These are phyloP conservation scores for Pagrus major DNA, from an alignment of 2,113 vertebrate genomes.

Conservation along the genomic window DNA sequence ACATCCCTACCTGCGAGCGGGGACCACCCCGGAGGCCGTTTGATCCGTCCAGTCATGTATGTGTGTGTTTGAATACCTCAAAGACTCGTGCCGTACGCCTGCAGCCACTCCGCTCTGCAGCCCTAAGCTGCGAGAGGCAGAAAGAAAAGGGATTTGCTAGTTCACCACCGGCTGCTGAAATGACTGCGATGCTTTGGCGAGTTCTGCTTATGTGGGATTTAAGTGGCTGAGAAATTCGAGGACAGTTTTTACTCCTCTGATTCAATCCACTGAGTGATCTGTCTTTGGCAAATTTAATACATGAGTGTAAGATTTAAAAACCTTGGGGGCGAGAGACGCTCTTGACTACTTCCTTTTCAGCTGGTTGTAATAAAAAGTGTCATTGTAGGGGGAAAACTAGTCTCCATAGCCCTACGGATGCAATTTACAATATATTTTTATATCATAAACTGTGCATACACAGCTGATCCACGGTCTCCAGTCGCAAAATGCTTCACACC, in stretches of 20 bases:
- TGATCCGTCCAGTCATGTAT: slow-evolving; percentile 43
- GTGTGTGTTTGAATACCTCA: slow-evolving; percentile 46
- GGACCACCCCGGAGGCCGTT: slow-evolving; percentile 12
- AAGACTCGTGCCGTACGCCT: slow-evolving; percentile 33
- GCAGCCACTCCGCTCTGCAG: slow-evolving; percentile 53
- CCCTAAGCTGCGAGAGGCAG: slow-evolving; percentile 68
- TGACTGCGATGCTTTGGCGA: slow-evolving; percentile 67
- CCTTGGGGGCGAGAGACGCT: slow-evolving; percentile 41
- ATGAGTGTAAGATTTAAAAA: slow-evolving; percentile 67
- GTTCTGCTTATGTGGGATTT: slow-evolving; percentile 76
- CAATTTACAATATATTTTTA: slow-evolving; percentile 35
- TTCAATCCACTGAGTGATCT: slow-evolving; percentile 77
- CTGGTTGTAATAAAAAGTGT: slow-evolving; percentile 59
- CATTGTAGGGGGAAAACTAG: slow-evolving; percentile 30
- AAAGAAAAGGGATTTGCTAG: slow-evolving; percentile 76
- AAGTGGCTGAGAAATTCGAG: slow-evolving; percentile 74
- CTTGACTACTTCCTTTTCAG: slow-evolving; percentile 57
- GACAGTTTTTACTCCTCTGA: slow-evolving; percentile 67
- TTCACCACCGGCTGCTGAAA: slow-evolving; percentile 67
- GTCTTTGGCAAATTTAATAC: slow-evolving; percentile 76
- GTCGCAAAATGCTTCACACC: slow-evolving; percentile 21
- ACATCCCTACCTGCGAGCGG: slow-evolving; percentile 22
- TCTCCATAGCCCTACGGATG: slow-evolving; percentile 7
- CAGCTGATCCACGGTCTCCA: not conserved
- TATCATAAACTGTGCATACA: slow-evolving; percentile 8